These are phyloP conservation scores for Gastrophryne carolinensis DNA, from an alignment of 2,797 vertebrate species.

Conservation along the genomic window DNA sequence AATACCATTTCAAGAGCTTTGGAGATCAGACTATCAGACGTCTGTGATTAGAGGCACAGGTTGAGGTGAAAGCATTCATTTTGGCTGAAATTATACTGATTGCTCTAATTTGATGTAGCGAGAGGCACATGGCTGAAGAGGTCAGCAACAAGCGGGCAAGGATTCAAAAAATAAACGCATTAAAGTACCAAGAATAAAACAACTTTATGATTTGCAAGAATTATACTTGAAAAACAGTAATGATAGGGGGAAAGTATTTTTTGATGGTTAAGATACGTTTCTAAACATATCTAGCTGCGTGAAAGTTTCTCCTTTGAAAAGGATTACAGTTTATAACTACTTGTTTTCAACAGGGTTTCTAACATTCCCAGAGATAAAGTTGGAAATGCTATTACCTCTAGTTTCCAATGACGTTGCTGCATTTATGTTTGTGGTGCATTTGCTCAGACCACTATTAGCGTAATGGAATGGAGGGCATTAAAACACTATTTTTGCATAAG, in stretches of 20 bases:
- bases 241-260: neutral
- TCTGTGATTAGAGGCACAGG: constrained; percentile 2
- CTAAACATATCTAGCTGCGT: too few species aligned
- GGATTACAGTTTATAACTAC: too few species aligned
- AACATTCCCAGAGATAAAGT: too few species aligned
- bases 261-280: neutral
- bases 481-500: too few species aligned
- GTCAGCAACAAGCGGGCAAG: neutral
- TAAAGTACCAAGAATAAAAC: neutral
- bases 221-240: too few species aligned
- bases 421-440: too few species aligned
- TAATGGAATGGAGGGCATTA: too few species aligned
- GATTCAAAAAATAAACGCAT: neutral
- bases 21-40: constrained; percentile 13
- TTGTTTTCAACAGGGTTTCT: too few species aligned
- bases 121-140: neutral
- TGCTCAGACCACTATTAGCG: too few species aligned
- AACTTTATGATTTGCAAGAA: neutral
- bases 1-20: constrained; percentile 9
- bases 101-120: constrained; percentile 7
- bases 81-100: constrained; percentile 27
- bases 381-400: too few species aligned
- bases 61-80: neutral
- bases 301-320: too few species aligned
- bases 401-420: too few species aligned